These are phyloP conservation scores for Pterocles gutturalis DNA, from an alignment of 2,113 vertebrate genomes.

Conservation along the genomic window DNA sequence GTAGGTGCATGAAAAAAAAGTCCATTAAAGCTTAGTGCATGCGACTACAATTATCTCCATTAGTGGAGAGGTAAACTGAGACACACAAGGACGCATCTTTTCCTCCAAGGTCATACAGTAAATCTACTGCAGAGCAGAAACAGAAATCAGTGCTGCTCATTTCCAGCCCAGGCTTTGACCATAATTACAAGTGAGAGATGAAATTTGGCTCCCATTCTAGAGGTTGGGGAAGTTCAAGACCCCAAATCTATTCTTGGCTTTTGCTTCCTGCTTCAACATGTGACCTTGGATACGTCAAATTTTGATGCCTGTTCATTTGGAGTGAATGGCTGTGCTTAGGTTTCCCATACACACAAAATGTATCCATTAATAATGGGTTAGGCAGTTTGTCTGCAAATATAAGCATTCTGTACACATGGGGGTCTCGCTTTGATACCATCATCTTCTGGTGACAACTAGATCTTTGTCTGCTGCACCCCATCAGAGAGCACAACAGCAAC, in stretches of 20 bases:
- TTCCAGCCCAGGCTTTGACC: constrained; percentile 47
- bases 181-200: constrained; percentile 62
- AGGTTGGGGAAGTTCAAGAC: constrained; percentile 58
- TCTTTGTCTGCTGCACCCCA: background rate
- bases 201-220: constrained; percentile 35
- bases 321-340: background rate
- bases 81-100: background rate
- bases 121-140: background rate
- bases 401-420: background rate
- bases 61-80: constrained; percentile 15
- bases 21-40: constrained; percentile 1
- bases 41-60: background rate
- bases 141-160: constrained; percentile 49
- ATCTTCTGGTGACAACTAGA: background rate
- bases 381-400: background rate
- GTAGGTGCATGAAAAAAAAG: background rate
- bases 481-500: background rate
- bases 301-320: constrained; percentile 12
- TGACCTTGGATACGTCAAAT: constrained; percentile 53
- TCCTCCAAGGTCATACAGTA: constrained; percentile 26
- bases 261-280: background rate
- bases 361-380: background rate
- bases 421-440: background rate
- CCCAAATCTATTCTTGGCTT: constrained; percentile 59
- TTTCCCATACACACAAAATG: background rate